These are phyloP conservation scores for Himalopsyche phryganea DNA, from an alignment of 1,140 invertebrate species.

Conservation along the genomic window DNA sequence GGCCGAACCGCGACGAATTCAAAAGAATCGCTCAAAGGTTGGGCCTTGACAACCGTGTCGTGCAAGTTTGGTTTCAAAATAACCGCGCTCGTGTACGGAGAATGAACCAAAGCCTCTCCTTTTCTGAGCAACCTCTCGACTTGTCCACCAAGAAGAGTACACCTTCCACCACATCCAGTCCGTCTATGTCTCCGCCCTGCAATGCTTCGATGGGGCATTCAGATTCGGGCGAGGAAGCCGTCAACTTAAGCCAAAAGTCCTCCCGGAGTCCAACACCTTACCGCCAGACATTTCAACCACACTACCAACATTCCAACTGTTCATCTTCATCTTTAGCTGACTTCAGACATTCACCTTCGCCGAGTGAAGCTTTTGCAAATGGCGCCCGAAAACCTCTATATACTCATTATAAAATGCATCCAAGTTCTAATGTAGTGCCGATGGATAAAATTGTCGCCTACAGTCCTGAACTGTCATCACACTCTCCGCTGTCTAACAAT, in stretches of 20 bases:
- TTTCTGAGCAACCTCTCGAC: slow-evolving; percentile 79
- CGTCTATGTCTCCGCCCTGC: slow-evolving; percentile 58
- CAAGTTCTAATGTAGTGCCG: slow-evolving; percentile 38
- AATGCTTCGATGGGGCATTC: slow-evolving; percentile 56
- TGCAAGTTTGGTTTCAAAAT: slow-evolving; percentile 99
- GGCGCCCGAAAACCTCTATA: slow-evolving; percentile 41
- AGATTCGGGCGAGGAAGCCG: slow-evolving; percentile 63
- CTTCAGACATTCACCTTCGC: slow-evolving; percentile 50
- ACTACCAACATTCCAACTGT: slow-evolving; percentile 57
- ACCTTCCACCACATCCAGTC: slow-evolving; percentile 55
- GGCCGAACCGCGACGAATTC: slow-evolving; percentile 91
- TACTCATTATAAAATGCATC: slow-evolving; percentile 38
- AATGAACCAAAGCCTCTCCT: slow-evolving; percentile 50
- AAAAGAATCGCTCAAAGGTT: slow-evolving; percentile 84
- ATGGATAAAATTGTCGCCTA: slow-evolving; percentile 64
- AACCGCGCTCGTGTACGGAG: slow-evolving; percentile 87
- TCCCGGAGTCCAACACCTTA: slow-evolving; percentile 61
- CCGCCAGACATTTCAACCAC: slow-evolving; percentile 45
- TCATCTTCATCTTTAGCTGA: slow-evolving; percentile 51
- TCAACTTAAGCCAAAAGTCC: slow-evolving; percentile 68
- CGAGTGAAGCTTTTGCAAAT: slow-evolving; percentile 48
- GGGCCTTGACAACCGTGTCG: slow-evolving; percentile 86
- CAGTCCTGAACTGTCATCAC: slow-evolving; percentile 51
- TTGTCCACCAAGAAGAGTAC: slow-evolving; percentile 75
- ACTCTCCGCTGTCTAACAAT: slow-evolving; percentile 55